Base-by-base conservation (phyloP, 1,140 invertebrate genomes). In the Trissolcus basalis region DNA sequence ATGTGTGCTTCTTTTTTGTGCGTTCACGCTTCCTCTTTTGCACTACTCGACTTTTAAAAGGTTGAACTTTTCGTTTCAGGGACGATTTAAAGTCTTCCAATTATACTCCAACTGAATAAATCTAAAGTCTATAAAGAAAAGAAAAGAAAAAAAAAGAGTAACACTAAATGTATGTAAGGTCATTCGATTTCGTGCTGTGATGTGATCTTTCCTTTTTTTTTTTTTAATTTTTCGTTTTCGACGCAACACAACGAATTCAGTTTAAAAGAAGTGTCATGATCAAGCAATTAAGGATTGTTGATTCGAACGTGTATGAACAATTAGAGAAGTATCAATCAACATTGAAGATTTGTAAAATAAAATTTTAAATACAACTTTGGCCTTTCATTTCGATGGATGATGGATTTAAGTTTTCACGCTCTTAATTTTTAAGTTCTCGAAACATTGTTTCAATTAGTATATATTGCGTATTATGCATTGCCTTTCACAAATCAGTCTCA, bases 1-100 rank as follows among this genome's bases (percentile, higher is more conserved):
- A 70, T 76, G 65, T 78, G 70, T 74, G 76, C 61, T 71, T 27
- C 71, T 36, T 69, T n/a, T 69, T 64, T 68, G 47, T 64, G 41
- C 60, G 50, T 64, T 60, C 64, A 69, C 64, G 75, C 61, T 77
- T 67, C 33, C 33, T 54, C 44, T 45, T 53, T 63, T 65, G 65
- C 67, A 78, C 49, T 71, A 75, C 56, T 71, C 58, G 67, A 79
- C 58, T 79, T 71, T 27, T 68, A 68, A 19, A 79, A 39, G 75
- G 68, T 76, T 75, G 45, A 79, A 75, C 67, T 79, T 79, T 79
- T 79, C 77, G 68, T 78, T 78, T 78, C 76, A 78, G 76, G 76
- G 76, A 74, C 60, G 65, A 74, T 78, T 78, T 74, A 69, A 78
- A 78, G 65, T 78, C 76, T 78, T 78, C 69, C 76, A 70, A 73